Evolutionary conservation across 2,113 vertebrate species (phyloP), one percentile per base, ranked within the genome.

Genomic region (Dipodomys stephensi): DNA sequence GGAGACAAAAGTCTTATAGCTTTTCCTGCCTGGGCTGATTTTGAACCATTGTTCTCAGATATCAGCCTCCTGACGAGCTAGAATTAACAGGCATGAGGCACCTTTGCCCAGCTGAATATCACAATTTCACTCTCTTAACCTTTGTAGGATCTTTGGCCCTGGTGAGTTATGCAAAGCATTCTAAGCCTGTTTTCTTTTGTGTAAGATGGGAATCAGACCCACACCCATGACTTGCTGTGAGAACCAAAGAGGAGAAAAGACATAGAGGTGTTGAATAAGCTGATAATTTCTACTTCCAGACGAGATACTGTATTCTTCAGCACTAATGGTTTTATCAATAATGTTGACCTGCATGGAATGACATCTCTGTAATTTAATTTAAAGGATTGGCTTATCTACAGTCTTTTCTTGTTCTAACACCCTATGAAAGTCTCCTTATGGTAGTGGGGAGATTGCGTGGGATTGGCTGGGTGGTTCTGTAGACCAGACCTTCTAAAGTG

Each of bases 401-500:
- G 44, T 90, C 91, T 71, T 73, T 87, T 94, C 78, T 91, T 67
- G 18, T 44, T 87, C 82, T 76, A 94, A 92, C 84, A 87, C 30
- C 28, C 60, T 35, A 1, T 57, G 60, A 49, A 35, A 69, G 87
- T 57, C 79, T 97, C 79, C 86, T 88, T 92, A 49, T 92, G 79
- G 71, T 57, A 60, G 60, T 53, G 23, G n/a, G 67, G 69, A 86
- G 82, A 94, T 49, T 27, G 94, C 30, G 96, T 94, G 92, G 94
- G 87, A 60, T 32, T 74, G 78, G 68, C 60, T 76, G 3, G 80
- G 65, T 71, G 82, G 68, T 73, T 97, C 88, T 92, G 95, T 96
- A 88, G 92, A 74, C 71, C 85, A 95, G 97, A 95, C 94, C 95
- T 96, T 97, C 94, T 87, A 80, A 97, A 96, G 95, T 96, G 96